These are phyloP conservation scores for Anoplophora glabripennis DNA, from an alignment of 1,140 invertebrate genomes.

Conservation along the genomic window DNA sequence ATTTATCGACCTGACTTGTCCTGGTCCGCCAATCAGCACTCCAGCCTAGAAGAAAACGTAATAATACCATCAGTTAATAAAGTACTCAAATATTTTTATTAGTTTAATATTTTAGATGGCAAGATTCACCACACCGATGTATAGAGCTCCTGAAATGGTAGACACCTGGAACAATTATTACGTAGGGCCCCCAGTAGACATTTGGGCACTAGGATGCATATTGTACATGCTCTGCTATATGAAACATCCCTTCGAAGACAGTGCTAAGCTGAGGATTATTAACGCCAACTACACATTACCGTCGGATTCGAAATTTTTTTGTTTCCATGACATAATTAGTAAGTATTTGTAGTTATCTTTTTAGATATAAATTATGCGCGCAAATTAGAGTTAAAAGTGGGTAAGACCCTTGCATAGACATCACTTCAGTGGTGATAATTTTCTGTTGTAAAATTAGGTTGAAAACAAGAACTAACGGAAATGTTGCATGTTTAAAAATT, in stretches of 20 bases:
- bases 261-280: slow-evolving; percentile 91
- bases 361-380: not conserved
- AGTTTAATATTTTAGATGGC: slow-evolving; percentile 54
- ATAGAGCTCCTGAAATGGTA: slow-evolving; percentile 92
- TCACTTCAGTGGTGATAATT: no score
- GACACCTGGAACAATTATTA: slow-evolving; percentile 97
- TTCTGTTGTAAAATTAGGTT: no score
- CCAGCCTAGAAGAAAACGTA: slow-evolving; percentile 92
- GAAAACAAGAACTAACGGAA: no score
- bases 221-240: slow-evolving; percentile 90
- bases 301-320: slow-evolving; percentile 73
- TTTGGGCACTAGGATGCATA: slow-evolving; percentile 97
- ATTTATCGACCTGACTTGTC: slow-evolving; percentile 78
- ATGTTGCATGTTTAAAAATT: no score
- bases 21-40: slow-evolving; percentile 90
- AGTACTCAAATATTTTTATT: slow-evolving; percentile 3
- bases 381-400: no score
- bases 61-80: slow-evolving; percentile 26
- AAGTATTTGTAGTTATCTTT: slow-evolving; percentile 49
- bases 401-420: no score
- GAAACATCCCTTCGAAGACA: slow-evolving; percentile 96
- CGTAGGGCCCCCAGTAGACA: slow-evolving; percentile 84
- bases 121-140: slow-evolving; percentile 82
- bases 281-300: slow-evolving; percentile 94
- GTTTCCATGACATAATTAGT: slow-evolving; percentile 90